Base-by-base conservation (phyloP, 2,113 vertebrate genomes). In the Solea senegalensis region DNA sequence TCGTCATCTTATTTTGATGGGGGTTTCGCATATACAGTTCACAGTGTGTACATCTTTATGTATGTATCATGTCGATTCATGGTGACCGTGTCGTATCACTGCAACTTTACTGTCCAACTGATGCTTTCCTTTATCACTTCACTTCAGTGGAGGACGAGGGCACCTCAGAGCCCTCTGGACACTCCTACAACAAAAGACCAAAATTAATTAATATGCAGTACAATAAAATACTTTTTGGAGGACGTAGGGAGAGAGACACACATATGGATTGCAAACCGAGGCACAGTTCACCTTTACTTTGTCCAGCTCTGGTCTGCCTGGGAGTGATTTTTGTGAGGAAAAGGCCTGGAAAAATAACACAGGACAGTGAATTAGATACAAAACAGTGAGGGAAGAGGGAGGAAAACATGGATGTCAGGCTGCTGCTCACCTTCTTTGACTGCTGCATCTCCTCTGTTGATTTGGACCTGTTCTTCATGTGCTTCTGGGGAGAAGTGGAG, bases 381-480 rank as follows among this genome's bases (percentile, higher is more conserved):
- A 48, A 10, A 5, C 9, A 48, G 45, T 48, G 10, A 48, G 9
- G 2, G 7, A 45, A 9, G 9, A 28, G 15, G 21, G 44, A 6
- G 2, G 9, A 5, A 5, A 12, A 3, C 6, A 4, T 55, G 6
- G 14, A 51, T 16, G 16, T 28, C 51, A 26, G 34, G 5, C 44
- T 16, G 9, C 3, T 52, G 44, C 72, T 89, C 69, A 95, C 95
- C 94, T 94, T 95, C 86, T 91, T 95, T 4, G 92, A 90, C 65
- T 94, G 94, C 45, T 94, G 94, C 76, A 94, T 89, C 84, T 95
- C 94, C 46, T 96, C 94, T 41, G 93, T 94, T 62, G 95, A 96
- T 82, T 95, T 96, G 58, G 95, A 95, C 51, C 94, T 90, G 82
- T 82, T 93, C 82, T 94, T 95, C 91, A 95, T 90, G 44, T 91